These are phyloP conservation scores for Carabus problematicus DNA, from an alignment of 2,888 invertebrate genomes.

Conservation along the genomic window DNA sequence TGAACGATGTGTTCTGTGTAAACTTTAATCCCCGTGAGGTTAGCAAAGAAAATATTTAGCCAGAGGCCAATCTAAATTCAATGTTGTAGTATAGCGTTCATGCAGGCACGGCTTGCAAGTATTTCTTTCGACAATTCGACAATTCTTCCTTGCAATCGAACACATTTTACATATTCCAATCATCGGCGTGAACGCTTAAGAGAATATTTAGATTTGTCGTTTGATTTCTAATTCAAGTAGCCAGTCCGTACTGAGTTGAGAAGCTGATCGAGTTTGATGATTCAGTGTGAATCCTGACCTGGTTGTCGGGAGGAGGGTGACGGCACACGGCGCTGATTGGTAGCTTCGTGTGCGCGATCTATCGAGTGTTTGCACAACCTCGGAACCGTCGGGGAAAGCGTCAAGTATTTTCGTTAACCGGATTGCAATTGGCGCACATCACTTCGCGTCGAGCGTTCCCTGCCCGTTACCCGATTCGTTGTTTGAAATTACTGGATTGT, in stretches of 20 bases:
- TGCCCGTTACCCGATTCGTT: slow-evolving; percentile 30
- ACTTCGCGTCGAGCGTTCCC: neutral
- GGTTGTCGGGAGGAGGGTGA: neutral
- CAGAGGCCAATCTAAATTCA: slow-evolving; percentile 62
- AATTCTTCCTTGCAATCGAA: too few species aligned
- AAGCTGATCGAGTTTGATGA: neutral
- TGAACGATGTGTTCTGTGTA: slow-evolving; percentile 49
- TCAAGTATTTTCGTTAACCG: slow-evolving; percentile 44
- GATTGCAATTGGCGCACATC: slow-evolving; percentile 41
- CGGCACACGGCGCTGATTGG: slow-evolving; percentile 27
- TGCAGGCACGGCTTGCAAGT: neutral
- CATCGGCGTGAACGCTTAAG: too few species aligned
- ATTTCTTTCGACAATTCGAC: neutral
- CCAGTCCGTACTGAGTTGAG: neutral
- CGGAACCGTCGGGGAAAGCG: slow-evolving; percentile 23
- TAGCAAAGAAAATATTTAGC: slow-evolving; percentile 64
- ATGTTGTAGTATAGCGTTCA: slow-evolving; percentile 28
- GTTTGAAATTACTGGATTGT: slow-evolving; percentile 43
- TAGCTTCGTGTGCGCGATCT: neutral
- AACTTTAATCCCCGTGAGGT: slow-evolving; percentile 59
- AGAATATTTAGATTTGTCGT: too few species aligned
- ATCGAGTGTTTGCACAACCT: slow-evolving; percentile 40
- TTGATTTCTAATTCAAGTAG: neutral
- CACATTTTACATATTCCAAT: too few species aligned
- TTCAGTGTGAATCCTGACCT: neutral